Evolutionary conservation across 2,113 vertebrate genomes (phyloP).

Genomic region (Arothron firmamentum): DNA sequence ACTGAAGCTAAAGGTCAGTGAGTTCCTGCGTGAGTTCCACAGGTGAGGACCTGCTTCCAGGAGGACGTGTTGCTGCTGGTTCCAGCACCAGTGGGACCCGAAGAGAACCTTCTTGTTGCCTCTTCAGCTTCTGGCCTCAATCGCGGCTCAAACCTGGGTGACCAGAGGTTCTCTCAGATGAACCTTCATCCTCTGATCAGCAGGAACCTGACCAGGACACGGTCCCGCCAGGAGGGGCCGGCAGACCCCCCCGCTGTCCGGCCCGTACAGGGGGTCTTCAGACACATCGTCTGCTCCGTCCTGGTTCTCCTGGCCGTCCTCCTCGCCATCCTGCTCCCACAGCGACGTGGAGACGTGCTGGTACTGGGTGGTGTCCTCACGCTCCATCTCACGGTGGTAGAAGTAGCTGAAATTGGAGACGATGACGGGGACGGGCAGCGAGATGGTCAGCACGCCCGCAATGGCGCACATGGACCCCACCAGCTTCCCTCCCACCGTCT

Average conservation of each 20-base stretch:
- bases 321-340: constrained; percentile 72
- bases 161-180: constrained; percentile 73
- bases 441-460: constrained; percentile 90
- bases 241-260: constrained; percentile 35
- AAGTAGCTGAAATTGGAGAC: constrained; percentile 96
- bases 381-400: constrained; percentile 85
- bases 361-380: constrained; percentile 76
- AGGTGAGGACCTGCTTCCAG: too few relatives aligned
- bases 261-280: constrained; percentile 57
- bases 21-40: too few relatives aligned
- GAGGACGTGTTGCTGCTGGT: too few relatives aligned
- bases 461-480: constrained; percentile 94
- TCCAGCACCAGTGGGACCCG: too few relatives aligned
- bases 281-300: constrained; percentile 42
- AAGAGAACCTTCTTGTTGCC: too few relatives aligned
- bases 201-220: constrained; percentile 41
- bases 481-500: constrained; percentile 86
- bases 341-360: constrained; percentile 75
- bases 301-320: constrained; percentile 39
- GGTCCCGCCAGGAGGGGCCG: constrained; percentile 59
- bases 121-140: too few relatives aligned
- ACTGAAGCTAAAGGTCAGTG: too few relatives aligned
- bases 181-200: constrained; percentile 46
- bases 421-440: constrained; percentile 88
- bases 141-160: constrained; percentile 78